These are phyloP conservation scores for Xiphorhynchus elegans DNA, from an alignment of 2,113 vertebrate species.

Conservation along the genomic window DNA sequence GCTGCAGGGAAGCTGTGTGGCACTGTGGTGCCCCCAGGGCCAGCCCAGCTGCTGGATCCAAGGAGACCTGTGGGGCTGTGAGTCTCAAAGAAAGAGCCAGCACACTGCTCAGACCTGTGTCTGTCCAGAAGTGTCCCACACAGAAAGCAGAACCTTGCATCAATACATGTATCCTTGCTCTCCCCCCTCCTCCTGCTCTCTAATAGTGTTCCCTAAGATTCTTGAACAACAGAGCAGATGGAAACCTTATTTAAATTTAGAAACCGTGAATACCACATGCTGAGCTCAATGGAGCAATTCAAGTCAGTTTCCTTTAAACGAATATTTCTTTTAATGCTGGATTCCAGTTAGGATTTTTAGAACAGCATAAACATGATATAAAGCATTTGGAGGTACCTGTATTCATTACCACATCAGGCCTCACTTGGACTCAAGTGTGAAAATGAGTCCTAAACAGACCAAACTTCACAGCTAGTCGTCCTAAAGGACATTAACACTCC, in stretches of 20 bases:
- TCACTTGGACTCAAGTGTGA: conserved; percentile 16
- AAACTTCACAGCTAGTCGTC: conserved; percentile 62
- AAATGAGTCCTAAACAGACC: conserved; percentile 65
- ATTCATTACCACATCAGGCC: conserved; percentile 7
- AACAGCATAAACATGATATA: neutral
- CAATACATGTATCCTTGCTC: neutral
- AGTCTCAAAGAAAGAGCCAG: neutral
- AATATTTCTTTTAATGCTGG: conserved; percentile 31
- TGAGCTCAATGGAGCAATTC: conserved; percentile 69
- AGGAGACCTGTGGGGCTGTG: neutral
- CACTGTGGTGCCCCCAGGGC: neutral
- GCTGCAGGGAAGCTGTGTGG: accelerated
- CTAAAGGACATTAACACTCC: conserved; percentile 58
- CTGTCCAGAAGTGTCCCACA: neutral
- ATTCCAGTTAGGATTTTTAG: neutral
- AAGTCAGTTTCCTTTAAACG: conserved; percentile 44
- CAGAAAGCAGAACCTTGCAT: neutral
- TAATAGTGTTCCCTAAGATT: conserved; percentile 19
- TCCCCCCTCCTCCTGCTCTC: neutral
- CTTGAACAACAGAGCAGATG: conserved; percentile 62
- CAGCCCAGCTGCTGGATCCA: neutral
- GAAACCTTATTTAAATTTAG: conserved; percentile 74
- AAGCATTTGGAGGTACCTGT: neutral
- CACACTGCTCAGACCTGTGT: neutral
- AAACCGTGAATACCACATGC: conserved; percentile 44